Evolutionary conservation across 2,113 vertebrate genomes (phyloP).

Genomic region (Raja brachyura): DNA sequence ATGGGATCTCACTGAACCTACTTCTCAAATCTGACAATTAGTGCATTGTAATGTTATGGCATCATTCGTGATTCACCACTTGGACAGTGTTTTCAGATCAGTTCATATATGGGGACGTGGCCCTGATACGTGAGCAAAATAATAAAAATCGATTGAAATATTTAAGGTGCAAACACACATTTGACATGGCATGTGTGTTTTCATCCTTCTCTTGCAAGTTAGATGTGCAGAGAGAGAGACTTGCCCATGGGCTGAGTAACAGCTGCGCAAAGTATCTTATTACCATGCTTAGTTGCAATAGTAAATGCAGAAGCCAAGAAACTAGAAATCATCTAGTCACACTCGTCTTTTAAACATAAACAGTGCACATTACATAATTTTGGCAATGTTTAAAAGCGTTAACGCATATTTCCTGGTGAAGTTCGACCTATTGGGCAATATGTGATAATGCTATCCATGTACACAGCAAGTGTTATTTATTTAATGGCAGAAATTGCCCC

Average conservation of each 20-base stretch:
- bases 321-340: no score
- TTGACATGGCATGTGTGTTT: neutral
- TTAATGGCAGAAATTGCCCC: no score
- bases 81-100: neutral
- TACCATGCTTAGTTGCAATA: neutral
- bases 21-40: neutral
- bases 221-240: neutral
- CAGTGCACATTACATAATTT: no score
- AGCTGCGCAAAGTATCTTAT: neutral
- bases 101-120: neutral
- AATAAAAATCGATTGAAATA: neutral
- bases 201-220: neutral
- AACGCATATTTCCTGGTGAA: no score
- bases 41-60: neutral
- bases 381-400: no score
- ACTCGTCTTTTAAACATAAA: no score
- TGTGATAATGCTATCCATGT: no score
- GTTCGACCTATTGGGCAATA: no score
- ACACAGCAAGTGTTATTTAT: no score
- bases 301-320: no score
- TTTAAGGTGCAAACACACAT: neutral
- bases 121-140: neutral
- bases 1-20: neutral
- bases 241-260: neutral
- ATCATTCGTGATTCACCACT: neutral